phyloP scores from a whole-genome alignment of 2,797 vertebrate species.

The Denticeps clupeoides region DNA sequence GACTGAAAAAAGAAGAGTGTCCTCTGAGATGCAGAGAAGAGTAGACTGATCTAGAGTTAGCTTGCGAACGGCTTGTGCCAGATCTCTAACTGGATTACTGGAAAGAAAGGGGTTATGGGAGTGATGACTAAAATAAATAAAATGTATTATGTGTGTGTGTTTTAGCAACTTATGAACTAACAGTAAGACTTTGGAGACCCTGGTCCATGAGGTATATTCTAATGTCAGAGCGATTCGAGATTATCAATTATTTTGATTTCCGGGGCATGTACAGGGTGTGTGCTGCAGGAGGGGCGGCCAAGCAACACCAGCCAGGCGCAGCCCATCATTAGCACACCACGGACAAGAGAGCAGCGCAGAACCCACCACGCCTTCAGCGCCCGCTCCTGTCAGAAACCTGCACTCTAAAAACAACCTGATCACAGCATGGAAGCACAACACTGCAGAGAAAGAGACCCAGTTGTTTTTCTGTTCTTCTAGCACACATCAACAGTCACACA shows the following conservation, averaged over 20 bases:
- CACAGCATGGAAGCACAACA: conserved; percentile 47
- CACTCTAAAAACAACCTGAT: conserved; percentile 54
- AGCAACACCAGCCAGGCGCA: conserved; percentile 95
- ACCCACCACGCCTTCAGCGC: conserved; percentile 1
- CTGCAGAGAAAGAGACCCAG: conserved; percentile 10
- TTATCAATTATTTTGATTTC: not conserved
- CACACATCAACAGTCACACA: conserved; percentile 35
- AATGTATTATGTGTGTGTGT: too few relatives aligned
- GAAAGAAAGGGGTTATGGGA: too few relatives aligned
- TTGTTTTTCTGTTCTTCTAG: conserved; percentile 14
- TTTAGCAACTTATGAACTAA: too few relatives aligned
- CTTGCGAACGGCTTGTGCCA: too few relatives aligned
- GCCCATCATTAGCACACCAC: conserved; percentile 78
- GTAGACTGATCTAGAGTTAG: too few relatives aligned
- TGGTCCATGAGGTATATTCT: too few relatives aligned
- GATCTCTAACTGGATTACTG: too few relatives aligned
- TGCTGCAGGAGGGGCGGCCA: conserved; percentile 83
- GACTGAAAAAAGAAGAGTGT: not conserved
- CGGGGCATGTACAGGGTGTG: conserved; percentile 44
- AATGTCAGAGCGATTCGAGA: too few relatives aligned
- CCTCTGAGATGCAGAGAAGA: too few relatives aligned
- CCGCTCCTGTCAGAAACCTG: conserved; percentile 46
- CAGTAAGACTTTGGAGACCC: too few relatives aligned
- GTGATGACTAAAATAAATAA: too few relatives aligned
- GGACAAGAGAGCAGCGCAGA: conserved; percentile 45